phyloP scores from a whole-genome alignment of 2,113 vertebrate genomes.

The Psilopsiagon aymara region DNA sequence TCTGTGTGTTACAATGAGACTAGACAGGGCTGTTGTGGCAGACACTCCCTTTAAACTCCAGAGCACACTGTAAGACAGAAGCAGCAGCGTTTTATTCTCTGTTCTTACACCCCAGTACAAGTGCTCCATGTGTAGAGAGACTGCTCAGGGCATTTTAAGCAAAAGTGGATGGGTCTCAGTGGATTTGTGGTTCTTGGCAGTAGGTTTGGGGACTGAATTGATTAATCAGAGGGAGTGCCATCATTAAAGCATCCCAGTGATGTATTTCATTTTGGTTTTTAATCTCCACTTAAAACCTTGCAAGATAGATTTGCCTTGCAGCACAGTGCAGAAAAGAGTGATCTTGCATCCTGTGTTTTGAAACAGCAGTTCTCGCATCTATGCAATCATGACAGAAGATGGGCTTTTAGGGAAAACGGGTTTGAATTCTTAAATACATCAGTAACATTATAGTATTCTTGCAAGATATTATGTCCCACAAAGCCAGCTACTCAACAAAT shows the following conservation, averaged over 20 bases:
- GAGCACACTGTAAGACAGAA: background rate
- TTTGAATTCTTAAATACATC: background rate
- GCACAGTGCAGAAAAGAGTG: background rate
- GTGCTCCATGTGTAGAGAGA: background rate
- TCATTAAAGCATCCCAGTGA: background rate
- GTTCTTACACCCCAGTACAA: slow-evolving; percentile 28
- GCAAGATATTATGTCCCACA: background rate
- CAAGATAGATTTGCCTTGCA: background rate
- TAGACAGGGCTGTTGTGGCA: slow-evolving; percentile 42
- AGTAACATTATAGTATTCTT: background rate
- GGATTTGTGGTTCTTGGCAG: background rate
- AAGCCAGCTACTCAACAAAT: background rate
- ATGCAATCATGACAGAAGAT: background rate
- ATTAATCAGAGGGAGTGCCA: slow-evolving; percentile 18
- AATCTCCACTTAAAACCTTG: slow-evolving; percentile 9
- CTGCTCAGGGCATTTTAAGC: slow-evolving; percentile 23
- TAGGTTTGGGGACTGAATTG: background rate
- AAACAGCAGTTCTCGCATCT: background rate
- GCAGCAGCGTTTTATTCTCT: slow-evolving; percentile 25
- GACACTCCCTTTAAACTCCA: background rate
- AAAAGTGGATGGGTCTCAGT: background rate
- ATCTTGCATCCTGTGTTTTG: background rate
- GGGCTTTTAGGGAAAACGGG: background rate
- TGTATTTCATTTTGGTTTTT: slow-evolving; percentile 1
- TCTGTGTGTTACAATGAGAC: background rate